Base-by-base conservation (phyloP, 2,797 vertebrate species). In the Paramormyrops hopkinsi region DNA sequence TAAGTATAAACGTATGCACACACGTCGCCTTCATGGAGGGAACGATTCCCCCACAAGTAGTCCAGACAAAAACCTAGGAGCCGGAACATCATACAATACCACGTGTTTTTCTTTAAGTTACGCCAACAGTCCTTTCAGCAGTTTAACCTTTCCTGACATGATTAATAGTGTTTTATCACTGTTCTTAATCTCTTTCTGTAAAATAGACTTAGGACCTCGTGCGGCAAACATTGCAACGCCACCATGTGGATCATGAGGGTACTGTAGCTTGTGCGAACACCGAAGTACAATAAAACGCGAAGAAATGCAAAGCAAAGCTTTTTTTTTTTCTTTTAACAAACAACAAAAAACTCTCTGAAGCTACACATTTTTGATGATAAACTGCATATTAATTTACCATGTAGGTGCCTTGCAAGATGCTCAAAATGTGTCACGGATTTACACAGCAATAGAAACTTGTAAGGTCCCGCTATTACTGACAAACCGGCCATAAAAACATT, bases 201-300 rank as follows among this genome's bases (percentile, higher is more conserved):
- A 37, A 37, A 19, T 41, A 79, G 8, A n/a, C 11, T 14, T 33
- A 83, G 11, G 19, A 37, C 6, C 7, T 41, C 2, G n/a, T 83
- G 14, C 46, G 3, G 46, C 79, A 65, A n/a, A 22, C 86, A 86
- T 19, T 89, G 90, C 5, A 91, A 8, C 91, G 87, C 94, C 93
- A 89, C 90, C 93, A 37, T 79, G 91, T 93, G 94, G 92, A 91
- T 62, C 0, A 88, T 41, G 19, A 37, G 19, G 69, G 90, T 89
- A 93, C 90, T 91, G 76, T 91, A 91, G 11, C 53, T 33, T 0
- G 9, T 62, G 11, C 11, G 50, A 14, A 85, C 53, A 19, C 22
- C n/a, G n/a, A n/a, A 9, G 19, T 7, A 86, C 8, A 46, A 29
- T 4, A 3, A 14, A 76, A 76, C 12, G 4, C 1, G 4, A 76